Evolutionary conservation across 2,113 vertebrate species (phyloP), one percentile per base, ranked within the genome.

Genomic region (Ifrita kowaldi): DNA sequence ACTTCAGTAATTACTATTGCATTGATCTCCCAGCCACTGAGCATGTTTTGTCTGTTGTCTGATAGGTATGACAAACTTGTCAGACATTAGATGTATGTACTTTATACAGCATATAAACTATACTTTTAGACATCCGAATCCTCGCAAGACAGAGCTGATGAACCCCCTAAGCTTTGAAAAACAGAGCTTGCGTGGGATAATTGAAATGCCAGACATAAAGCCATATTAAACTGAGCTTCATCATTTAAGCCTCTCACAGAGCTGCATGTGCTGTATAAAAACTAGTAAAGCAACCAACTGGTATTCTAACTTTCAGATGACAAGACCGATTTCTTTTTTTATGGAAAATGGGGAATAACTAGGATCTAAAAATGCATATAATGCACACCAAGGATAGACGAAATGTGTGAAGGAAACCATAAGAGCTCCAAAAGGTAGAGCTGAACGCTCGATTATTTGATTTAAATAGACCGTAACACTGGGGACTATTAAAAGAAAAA

Each of bases 181-280:
- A 86, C 68, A 92, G 83, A 81, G 64, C 80, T 92, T 22, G 4
- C 30, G 35, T 63, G 37, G 86, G 83, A 86, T 90, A 89, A 95
- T 74, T 84, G 59, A 93, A 95, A 90, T 79, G 76, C 75, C 86
- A 93, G 83, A 90, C 83, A 77, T 84, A 93, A 93, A 97, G 46
- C 71, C 73, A 75, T 95, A 84, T 93, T 95, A 95, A 97, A 97
- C 23, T 28, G 52, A 62, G 74, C 53, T 91, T 90, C 90, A 30
- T 71, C 13, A 3, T 76, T 84, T 90, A 93, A 95, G 68, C 94
- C 65, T 86, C 89, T 93, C 83, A 50, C 67, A 81, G 70, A 88
- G 35, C 56, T 3, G n/a, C 70, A 41, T 60, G n/a, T 68, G 67
- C 55, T 81, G 27, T 94, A 16, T 50, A 70, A 93, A 94, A 95